phyloP scores from a whole-genome alignment of 2,113 vertebrate species.

The rabbit (Oryctolagus cuniculus) region mOryCun1.1 NC_091437.1:38299501-38300000 shows the following conservation, averaged over 20 bases:
- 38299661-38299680: not conserved
- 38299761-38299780: not conserved
- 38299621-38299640: not conserved
- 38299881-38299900: too few relatives aligned
- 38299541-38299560: not conserved
- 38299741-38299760: not conserved
- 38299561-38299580: not conserved
- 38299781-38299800: not conserved
- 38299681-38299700: not conserved
- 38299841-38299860: too few relatives aligned
- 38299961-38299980: too few relatives aligned
- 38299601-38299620: not conserved
- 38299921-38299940: too few relatives aligned
- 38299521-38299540: not conserved
- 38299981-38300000: too few relatives aligned
- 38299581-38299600: not conserved
- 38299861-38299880: too few relatives aligned
- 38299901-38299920: too few relatives aligned
- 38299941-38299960: too few relatives aligned
- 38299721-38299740: too few relatives aligned
- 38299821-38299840: not conserved
- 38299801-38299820: not conserved
- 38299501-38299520: not conserved
- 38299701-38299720: not conserved
- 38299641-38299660: too few relatives aligned